A percentile compares a stretch with the other conserved stretches of the same genome.
phyloP scores from a whole-genome alignment of 2,113 vertebrate species.

The Triplophysa tibetana region DNA sequence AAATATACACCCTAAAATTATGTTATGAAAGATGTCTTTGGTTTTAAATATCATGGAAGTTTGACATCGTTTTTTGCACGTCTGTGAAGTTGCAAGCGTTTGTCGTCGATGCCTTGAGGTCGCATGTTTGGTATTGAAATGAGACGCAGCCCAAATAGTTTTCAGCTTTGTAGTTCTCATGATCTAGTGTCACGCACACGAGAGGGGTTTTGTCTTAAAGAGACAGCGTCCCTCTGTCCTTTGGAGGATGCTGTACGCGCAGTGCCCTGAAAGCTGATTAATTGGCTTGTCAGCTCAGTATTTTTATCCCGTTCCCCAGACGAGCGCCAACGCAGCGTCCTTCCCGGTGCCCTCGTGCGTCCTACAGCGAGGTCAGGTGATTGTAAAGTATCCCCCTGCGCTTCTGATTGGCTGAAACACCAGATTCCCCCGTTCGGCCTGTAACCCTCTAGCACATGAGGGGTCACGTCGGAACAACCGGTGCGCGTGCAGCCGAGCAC shows the following conservation, averaged over 20 bases:
- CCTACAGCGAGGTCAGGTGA: slow-evolving; percentile 50
- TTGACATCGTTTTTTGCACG: too few species aligned
- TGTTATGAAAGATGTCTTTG: too few species aligned
- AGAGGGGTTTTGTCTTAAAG: slow-evolving; percentile 43
- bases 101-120: too few species aligned
- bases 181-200: neutral
- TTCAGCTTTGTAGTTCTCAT: neutral
- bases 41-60: too few species aligned
- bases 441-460: neutral
- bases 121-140: neutral
- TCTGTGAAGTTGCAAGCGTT: too few species aligned
- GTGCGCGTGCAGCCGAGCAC: neutral
- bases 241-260: slow-evolving; percentile 54
- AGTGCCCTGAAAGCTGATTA: slow-evolving; percentile 63
- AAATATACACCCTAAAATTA: too few species aligned
- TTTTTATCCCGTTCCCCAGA: slow-evolving; percentile 63
- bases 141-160: neutral
- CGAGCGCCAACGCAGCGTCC: slow-evolving; percentile 52
- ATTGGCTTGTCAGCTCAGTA: slow-evolving; percentile 64
- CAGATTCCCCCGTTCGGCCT: neutral
- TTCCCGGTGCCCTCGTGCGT: slow-evolving; percentile 56
- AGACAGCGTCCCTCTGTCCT: slow-evolving; percentile 44
- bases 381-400: slow-evolving; percentile 26
- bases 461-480: neutral
- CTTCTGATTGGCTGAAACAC: slow-evolving; percentile 31